Conservation (phyloP, 2,113 vertebrate species). For the Recurvirostra avosetta region DNA sequence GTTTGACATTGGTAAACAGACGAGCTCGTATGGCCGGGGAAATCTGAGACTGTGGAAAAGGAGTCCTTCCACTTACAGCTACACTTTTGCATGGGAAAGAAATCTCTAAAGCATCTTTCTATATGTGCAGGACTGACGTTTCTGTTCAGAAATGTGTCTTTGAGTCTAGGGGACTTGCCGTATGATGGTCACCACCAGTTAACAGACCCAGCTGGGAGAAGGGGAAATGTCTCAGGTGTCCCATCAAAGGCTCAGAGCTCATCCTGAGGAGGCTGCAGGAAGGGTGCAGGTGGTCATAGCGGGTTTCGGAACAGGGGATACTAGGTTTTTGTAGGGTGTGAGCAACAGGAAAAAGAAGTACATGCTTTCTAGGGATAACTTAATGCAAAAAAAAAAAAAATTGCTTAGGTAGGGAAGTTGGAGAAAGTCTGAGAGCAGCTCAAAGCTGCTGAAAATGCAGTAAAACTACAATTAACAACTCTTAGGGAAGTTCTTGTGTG, state of each 20-base stretch:
- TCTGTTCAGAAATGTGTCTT: background rate
- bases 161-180: too few relatives aligned
- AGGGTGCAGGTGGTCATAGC: background rate
- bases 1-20: background rate
- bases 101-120: background rate
- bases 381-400: background rate
- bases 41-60: background rate
- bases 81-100: background rate
- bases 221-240: background rate
- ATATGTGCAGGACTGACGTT: too few relatives aligned
- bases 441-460: background rate
- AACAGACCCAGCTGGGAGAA: background rate
- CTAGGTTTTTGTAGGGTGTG: background rate
- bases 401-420: background rate
- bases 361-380: background rate
- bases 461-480: background rate
- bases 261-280: background rate
- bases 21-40: rapidly evolving
- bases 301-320: background rate
- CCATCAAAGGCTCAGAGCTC: background rate
- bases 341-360: background rate
- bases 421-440: background rate
- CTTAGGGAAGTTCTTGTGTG: background rate
- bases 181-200: too few relatives aligned
- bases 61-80: background rate